Conservation (phyloP, 2,797 vertebrate genomes). For the Gymnothorax javanicus region DNA sequence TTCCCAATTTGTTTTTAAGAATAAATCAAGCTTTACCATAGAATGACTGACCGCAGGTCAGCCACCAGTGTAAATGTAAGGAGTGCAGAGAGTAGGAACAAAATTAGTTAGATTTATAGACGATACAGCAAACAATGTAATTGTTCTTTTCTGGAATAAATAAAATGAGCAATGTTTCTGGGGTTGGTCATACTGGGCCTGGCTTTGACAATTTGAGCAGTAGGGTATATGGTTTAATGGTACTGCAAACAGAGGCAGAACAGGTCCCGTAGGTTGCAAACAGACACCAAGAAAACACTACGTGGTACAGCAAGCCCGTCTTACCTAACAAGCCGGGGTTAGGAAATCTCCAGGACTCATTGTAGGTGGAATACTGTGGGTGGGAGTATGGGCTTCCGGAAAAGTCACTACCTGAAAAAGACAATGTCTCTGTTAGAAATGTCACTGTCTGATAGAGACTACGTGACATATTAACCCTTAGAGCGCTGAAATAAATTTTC, state of each 20-base stretch:
- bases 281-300: not conserved
- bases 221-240: not conserved
- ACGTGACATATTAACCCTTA: not conserved
- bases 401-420: constrained; percentile 88
- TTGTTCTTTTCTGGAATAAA: not conserved
- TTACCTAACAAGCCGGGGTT: constrained; percentile 96
- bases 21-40: not conserved
- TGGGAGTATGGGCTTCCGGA: constrained; percentile 97
- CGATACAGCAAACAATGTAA: not conserved
- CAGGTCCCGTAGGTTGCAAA: too few species aligned
- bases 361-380: constrained; percentile 97
- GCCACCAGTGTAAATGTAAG: not conserved
- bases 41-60: not conserved
- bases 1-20: not conserved
- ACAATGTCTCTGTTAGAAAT: constrained; percentile 25
- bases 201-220: not conserved
- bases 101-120: not conserved
- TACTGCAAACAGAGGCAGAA: not conserved
- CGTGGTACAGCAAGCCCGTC: constrained; percentile 46
- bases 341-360: constrained; percentile 98
- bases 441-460: not conserved
- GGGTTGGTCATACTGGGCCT: not conserved
- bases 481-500: too few species aligned
- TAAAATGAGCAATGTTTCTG: not conserved
- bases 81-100: not conserved